Evolutionary conservation across 2,113 vertebrate genomes (phyloP), one percentile per base, ranked within the genome.

Genomic region (Capreolus pygargus): DNA sequence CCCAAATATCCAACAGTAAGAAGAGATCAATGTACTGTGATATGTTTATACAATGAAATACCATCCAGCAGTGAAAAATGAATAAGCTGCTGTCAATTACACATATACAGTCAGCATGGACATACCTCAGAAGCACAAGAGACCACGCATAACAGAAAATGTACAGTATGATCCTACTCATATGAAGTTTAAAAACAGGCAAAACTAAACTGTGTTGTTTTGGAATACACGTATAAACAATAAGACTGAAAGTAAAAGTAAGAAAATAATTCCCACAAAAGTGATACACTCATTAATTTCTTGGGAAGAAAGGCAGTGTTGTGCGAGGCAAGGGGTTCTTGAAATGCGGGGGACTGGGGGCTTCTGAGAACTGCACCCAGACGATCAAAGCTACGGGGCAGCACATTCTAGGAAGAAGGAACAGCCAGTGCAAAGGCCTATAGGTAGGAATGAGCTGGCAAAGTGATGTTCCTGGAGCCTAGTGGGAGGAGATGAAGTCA

Each of bases 231-330:
- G 36, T 27, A 52, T 28, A 96, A 86, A 84, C 33, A 28, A 47
- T 45, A 86, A 93, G 33, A 9, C 17, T n/a, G 27, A 74, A 54
- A 91, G 28, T 61, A 93, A 94, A 95, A 83, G 33, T 25, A 95
- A 27, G 67, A 74, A 60, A 39, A 61, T 57, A 19, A 83, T 10
- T 47, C 79, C 7, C 36, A 85, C 10, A 21, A 39, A 96, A 96
- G 39, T n/a, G 28, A 57, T 39, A 50, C 0, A 39, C 25, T 14
- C 11, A 19, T 61, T 93, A 76, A 39, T 14, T 94, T 96, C 83
- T 81, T 64, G 30, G 27, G 74, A 76, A 50, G 50, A 82, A 86
- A 93, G 8, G 86, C 50, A 45, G n/a, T 55, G 27, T 15, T 54
- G 19, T 93, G 76, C 55, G 61, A 54, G 43, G 54, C n/a, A 76